Conservation (phyloP, 2,888 invertebrate species). For the Chydorus sphaericus region DNA sequence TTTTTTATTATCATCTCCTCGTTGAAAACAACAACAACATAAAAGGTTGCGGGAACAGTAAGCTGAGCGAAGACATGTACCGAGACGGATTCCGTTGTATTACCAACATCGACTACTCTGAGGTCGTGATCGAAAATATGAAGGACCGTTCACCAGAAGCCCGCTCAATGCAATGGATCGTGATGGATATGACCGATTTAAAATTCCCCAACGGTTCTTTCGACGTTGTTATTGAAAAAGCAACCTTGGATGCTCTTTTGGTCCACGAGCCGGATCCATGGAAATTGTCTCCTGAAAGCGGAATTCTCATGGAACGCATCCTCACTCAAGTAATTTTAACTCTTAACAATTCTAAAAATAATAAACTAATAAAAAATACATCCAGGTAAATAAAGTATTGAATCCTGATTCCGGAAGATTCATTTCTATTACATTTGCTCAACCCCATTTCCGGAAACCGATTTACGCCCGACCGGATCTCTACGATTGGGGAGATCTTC, state of each 20-base stretch:
- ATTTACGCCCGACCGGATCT: slow-evolving; percentile 21
- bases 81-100: slow-evolving; percentile 29
- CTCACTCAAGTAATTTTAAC: slow-evolving; percentile 23
- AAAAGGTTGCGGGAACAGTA: slow-evolving; percentile 33
- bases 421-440: slow-evolving; percentile 32
- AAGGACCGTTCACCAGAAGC: slow-evolving; percentile 20
- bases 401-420: slow-evolving; percentile 25
- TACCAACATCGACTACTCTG: slow-evolving; percentile 32
- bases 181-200: slow-evolving; percentile 30
- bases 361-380: no score
- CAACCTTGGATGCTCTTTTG: slow-evolving; percentile 32
- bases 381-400: slow-evolving; percentile 23
- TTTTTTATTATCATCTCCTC: not conserved
- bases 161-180: slow-evolving; percentile 25
- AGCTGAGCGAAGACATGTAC: slow-evolving; percentile 30
- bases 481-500: slow-evolving; percentile 21
- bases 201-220: slow-evolving; percentile 24
- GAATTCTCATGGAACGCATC: slow-evolving; percentile 22
- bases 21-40: no score
- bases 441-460: slow-evolving; percentile 31
- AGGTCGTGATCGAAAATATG: slow-evolving; percentile 29
- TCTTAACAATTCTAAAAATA: no score
- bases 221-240: slow-evolving; percentile 34
- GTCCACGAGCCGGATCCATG: slow-evolving; percentile 30
- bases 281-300: slow-evolving; percentile 24